Conservation (phyloP, 2,888 invertebrate species). For the Sclerodermus sp. region DNA sequence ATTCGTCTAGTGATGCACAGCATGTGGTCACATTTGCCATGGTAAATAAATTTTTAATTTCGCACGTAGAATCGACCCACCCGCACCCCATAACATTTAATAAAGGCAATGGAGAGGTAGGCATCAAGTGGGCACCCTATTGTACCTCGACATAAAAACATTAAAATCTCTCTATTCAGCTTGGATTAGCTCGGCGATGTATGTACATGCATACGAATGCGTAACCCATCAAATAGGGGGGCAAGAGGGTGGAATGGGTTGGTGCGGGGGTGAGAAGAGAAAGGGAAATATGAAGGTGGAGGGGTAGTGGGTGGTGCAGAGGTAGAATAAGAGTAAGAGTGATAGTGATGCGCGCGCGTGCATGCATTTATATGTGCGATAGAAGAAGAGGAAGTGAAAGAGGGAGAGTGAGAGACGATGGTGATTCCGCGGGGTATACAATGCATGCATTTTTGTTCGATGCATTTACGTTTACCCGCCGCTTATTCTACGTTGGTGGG, state of each 20-base stretch:
- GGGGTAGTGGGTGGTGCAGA: no score
- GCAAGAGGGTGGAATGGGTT: no score
- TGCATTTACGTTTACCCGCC: no score
- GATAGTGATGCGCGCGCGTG: no score
- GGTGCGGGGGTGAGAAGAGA: no score
- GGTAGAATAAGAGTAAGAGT: no score
- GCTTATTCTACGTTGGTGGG: no score
- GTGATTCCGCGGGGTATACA: no score
- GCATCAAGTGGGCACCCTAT: slow-evolving; percentile 55
- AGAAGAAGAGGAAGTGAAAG: slow-evolving; percentile 1
- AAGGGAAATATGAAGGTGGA: no score
- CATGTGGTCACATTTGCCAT: slow-evolving; percentile 29
- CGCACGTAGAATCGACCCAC: slow-evolving; percentile 22
- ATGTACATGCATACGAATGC: slow-evolving; percentile 27
- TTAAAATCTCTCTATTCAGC: slow-evolving; percentile 57
- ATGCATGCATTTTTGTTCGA: no score
- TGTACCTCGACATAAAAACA: slow-evolving; percentile 56
- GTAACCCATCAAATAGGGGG: no score
- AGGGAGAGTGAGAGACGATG: slow-evolving; percentile 3
- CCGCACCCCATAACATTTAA: slow-evolving; percentile 41
- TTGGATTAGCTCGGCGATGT: slow-evolving; percentile 47
- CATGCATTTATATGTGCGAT: not conserved
- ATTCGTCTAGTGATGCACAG: not conserved
- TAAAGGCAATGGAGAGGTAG: slow-evolving; percentile 49
- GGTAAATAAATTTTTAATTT: slow-evolving; percentile 48